A percentile compares a stretch with the other conserved stretches of the same genome.
phyloP scores from a whole-genome alignment of 2,888 invertebrate genomes.

The Acanthococcus lagerstroemiae region DNA sequence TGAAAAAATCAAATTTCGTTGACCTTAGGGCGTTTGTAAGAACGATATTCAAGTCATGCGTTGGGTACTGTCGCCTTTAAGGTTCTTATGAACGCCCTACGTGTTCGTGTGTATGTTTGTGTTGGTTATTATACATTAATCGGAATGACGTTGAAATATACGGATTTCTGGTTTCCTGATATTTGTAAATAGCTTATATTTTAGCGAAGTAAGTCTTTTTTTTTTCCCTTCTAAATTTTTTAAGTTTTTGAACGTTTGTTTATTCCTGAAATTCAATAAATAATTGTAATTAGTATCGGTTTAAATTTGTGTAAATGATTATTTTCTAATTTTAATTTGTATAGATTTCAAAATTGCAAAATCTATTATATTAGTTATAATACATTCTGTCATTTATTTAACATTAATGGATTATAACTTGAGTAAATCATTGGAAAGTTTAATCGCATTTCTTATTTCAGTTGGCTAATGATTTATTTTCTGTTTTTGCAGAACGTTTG shows the following conservation, averaged over 20 bases:
- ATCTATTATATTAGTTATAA: slow-evolving; percentile 25
- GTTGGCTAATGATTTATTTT: too few relatives aligned
- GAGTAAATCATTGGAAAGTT: slow-evolving; percentile 23
- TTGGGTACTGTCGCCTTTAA: too few relatives aligned
- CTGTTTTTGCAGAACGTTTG: too few relatives aligned
- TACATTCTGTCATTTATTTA: slow-evolving; percentile 29
- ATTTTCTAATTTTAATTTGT: slow-evolving; percentile 28
- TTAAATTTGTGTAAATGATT: slow-evolving; percentile 22
- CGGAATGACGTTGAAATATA: too few relatives aligned
- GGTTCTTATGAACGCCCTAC: too few relatives aligned
- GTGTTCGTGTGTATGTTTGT: too few relatives aligned
- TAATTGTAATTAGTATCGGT: slow-evolving; percentile 19
- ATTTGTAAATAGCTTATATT: slow-evolving; percentile 13
- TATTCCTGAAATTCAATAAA: slow-evolving; percentile 6
- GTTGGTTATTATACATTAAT: too few relatives aligned
- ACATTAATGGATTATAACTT: slow-evolving; percentile 26
- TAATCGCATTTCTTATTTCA: too few relatives aligned
- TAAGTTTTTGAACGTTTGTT: slow-evolving; percentile 12
- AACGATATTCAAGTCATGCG: too few relatives aligned
- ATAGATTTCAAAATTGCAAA: slow-evolving; percentile 21
- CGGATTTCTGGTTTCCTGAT: not conserved
- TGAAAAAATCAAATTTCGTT: too few relatives aligned
- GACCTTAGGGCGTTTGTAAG: not conserved
- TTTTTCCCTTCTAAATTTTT: slow-evolving; percentile 11
- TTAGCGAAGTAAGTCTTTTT: slow-evolving; percentile 10